These are phyloP conservation scores for Eurystomus gularis DNA, from an alignment of 2,113 vertebrate genomes.

Conservation along the genomic window DNA sequence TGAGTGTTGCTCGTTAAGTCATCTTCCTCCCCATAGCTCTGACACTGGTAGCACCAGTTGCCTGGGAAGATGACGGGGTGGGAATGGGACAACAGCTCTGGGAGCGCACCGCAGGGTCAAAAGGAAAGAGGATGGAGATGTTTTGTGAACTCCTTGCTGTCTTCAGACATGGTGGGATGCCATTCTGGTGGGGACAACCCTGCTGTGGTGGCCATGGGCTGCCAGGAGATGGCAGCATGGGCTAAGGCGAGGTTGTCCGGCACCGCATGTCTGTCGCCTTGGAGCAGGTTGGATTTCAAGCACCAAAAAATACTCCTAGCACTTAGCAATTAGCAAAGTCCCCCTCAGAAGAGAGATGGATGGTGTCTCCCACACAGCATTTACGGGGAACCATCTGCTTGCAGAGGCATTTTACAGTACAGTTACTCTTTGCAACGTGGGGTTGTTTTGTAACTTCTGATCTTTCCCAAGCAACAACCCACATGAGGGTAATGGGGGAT, in stretches of 20 bases:
- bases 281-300: not conserved
- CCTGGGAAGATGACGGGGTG: not conserved
- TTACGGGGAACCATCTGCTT: not conserved
- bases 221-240: conserved; percentile 67
- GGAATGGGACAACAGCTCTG: not conserved
- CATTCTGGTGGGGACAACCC: not conserved
- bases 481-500: accelerated
- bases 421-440: not conserved
- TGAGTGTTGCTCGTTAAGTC: accelerated
- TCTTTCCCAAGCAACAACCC: accelerated
- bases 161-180: not conserved
- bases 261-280: accelerated
- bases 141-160: not conserved
- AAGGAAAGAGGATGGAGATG: not conserved
- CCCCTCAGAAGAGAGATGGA: not conserved
- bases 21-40: not conserved
- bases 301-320: not conserved
- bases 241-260: not conserved
- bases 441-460: not conserved
- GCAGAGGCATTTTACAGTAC: accelerated
- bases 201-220: accelerated
- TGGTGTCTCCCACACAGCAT: not conserved
- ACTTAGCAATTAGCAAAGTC: not conserved
- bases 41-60: not conserved
- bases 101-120: accelerated